These are phyloP conservation scores for Halictus quadricinctus DNA, from an alignment of 2,888 invertebrate genomes.

Conservation along the genomic window DNA sequence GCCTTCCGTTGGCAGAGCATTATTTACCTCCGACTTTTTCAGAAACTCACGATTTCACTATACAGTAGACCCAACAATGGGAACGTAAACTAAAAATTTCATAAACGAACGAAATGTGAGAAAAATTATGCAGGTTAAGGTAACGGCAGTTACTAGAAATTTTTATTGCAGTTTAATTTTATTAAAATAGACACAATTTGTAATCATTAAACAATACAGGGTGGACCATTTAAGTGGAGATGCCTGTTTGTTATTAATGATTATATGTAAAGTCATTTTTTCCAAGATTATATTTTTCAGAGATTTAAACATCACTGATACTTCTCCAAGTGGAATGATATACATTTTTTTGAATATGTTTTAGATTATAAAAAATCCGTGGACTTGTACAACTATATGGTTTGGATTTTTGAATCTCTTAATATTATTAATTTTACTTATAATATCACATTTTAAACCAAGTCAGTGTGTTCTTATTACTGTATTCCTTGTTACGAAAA, in stretches of 20 bases:
- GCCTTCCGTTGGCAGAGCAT: conserved; percentile 52
- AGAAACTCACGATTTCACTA: background rate
- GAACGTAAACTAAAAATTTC: background rate
- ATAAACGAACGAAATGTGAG: background rate
- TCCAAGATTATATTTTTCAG: too few species aligned
- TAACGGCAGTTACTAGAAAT: background rate
- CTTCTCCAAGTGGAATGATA: too few species aligned
- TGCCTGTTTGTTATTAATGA: too few species aligned
- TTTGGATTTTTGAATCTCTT: too few species aligned
- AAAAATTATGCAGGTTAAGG: background rate
- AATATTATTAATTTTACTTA: background rate
- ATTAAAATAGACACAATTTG: background rate
- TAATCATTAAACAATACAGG: background rate
- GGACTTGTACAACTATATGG: too few species aligned
- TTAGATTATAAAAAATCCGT: too few species aligned
- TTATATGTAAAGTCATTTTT: too few species aligned
- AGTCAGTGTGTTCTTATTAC: background rate
- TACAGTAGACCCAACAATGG: background rate
- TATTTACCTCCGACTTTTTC: conserved; percentile 53
- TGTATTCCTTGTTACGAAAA: background rate
- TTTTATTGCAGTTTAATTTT: background rate
- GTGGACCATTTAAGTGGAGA: background rate
- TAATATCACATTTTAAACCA: background rate
- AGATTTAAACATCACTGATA: too few species aligned
- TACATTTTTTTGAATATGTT: too few species aligned